Evolutionary conservation across 2,888 invertebrate genomes (phyloP).

Genomic region (Sphaerophoria rueppellii): DNA sequence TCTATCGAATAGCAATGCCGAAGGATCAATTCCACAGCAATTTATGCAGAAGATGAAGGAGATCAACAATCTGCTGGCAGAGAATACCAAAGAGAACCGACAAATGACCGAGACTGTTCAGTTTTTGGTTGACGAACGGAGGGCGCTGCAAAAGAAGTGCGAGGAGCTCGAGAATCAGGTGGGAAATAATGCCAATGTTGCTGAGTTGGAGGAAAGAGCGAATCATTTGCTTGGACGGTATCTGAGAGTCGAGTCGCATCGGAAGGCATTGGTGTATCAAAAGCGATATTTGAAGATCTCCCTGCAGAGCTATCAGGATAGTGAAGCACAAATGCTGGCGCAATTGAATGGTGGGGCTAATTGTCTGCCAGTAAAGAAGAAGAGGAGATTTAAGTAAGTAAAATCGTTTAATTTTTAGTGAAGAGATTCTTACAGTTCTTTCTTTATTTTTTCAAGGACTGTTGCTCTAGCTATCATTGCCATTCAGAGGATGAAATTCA

Average conservation of each 20-base stretch:
- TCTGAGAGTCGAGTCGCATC: conserved; percentile 91
- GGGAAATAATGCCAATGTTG: conserved; percentile 76
- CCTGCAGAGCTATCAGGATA: conserved; percentile 82
- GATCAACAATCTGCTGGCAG: conserved; percentile 82
- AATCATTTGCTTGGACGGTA: conserved; percentile 87
- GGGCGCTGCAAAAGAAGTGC: conserved; percentile 82
- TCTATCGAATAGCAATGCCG: conserved; percentile 78
- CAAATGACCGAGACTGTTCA: conserved; percentile 83
- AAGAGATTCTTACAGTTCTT: background rate
- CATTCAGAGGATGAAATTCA: conserved; percentile 86
- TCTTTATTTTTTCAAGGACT: conserved; percentile 81
- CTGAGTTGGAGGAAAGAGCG: conserved; percentile 82
- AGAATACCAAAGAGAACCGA: conserved; percentile 83
- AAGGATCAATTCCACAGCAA: conserved; percentile 80
- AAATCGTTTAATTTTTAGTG: background rate
- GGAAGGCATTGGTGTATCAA: conserved; percentile 94
- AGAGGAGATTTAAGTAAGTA: conserved; percentile 81
- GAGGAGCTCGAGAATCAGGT: conserved; percentile 80
- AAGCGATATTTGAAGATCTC: conserved; percentile 92
- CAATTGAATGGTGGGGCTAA: conserved; percentile 74
- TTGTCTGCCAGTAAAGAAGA: conserved; percentile 74
- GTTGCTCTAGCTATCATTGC: conserved; percentile 84
- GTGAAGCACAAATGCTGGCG: conserved; percentile 78
- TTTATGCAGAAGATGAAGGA: conserved; percentile 83
- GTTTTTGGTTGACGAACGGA: conserved; percentile 82